Percentiles rank a stretch among this genome's conserved stretches.
These are phyloP conservation scores for Hypomecis punctinalis DNA, from an alignment of 2,888 invertebrate species.

Conservation along the genomic window DNA sequence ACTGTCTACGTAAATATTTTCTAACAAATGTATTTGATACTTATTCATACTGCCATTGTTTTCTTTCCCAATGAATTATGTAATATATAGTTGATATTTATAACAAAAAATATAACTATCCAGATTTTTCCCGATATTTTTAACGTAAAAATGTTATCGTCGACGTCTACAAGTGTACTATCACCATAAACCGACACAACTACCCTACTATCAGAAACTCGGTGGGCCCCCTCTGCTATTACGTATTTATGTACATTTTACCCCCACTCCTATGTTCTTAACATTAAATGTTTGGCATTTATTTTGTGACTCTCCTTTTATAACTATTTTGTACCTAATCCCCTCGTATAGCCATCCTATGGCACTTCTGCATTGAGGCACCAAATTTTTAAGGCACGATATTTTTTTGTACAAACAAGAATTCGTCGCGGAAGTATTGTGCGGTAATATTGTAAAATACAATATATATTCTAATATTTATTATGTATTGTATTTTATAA, in stretches of 20 bases:
- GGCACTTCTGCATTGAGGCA: conserved; percentile 72
- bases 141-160: too few species aligned
- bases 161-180: not conserved
- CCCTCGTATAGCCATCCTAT: conserved; percentile 62
- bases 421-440: not conserved
- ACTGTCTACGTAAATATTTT: not conserved
- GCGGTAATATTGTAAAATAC: conserved; percentile 40
- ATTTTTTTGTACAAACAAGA: conserved; percentile 50
- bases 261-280: conserved; percentile 55
- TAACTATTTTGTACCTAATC: conserved; percentile 73
- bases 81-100: too few species aligned
- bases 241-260: conserved; percentile 72
- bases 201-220: conserved; percentile 57
- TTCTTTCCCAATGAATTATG: too few species aligned
- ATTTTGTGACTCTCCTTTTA: conserved; percentile 81
- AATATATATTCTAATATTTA: not conserved
- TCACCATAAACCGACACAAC: conserved; percentile 2
- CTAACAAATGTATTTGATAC: too few species aligned
- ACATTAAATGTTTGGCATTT: conserved; percentile 78
- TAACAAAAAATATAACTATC: too few species aligned
- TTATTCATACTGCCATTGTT: too few species aligned
- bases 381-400: conserved; percentile 71
- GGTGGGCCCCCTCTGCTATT: conserved; percentile 72
- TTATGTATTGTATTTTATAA: too few species aligned
- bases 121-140: too few species aligned